Conservation (phyloP, 2,888 invertebrate species). For the Drosophila rubida region DNA sequence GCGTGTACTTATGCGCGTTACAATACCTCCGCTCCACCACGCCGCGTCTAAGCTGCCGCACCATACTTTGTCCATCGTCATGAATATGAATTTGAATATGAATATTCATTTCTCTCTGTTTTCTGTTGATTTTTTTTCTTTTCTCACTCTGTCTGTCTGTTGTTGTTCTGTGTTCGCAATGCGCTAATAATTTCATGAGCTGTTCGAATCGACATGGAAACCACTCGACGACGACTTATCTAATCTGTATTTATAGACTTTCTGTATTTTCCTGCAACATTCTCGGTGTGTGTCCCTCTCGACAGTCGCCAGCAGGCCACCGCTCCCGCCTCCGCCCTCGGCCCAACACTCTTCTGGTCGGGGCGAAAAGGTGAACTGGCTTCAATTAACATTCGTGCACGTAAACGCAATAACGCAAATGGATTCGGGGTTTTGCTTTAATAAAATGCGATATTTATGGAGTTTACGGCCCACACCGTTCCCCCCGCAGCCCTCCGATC, state of each 20-base stretch:
- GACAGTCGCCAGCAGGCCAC: no score
- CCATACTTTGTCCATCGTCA: conserved; percentile 28
- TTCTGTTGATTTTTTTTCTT: not conserved
- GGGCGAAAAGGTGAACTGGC: conserved; percentile 46
- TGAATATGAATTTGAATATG: conserved; percentile 55
- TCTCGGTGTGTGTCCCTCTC: not conserved
- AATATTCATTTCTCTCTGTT: conserved; percentile 59
- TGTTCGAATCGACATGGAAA: conserved; percentile 39
- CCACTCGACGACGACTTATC: conserved; percentile 57
- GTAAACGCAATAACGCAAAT: conserved; percentile 79
- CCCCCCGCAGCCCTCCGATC: not conserved
- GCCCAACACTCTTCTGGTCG: not conserved
- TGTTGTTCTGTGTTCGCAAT: not conserved
- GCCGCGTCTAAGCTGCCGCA: not conserved
- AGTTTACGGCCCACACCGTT: conserved; percentile 58
- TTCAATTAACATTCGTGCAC: conserved; percentile 80
- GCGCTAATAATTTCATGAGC: conserved; percentile 53
- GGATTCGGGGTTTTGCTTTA: conserved; percentile 70
- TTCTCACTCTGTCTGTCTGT: not conserved
- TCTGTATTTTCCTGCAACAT: conserved; percentile 10
- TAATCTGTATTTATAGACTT: conserved; percentile 58
- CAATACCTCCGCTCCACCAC: not conserved
- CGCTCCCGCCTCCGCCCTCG: not conserved
- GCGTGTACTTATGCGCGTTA: conserved; percentile 6
- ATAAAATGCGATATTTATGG: conserved; percentile 78